A percentile compares a stretch with the other conserved stretches of the same genome.
phyloP scores from a whole-genome alignment of 2,888 invertebrate genomes.

The Dendrolimus pini region DNA sequence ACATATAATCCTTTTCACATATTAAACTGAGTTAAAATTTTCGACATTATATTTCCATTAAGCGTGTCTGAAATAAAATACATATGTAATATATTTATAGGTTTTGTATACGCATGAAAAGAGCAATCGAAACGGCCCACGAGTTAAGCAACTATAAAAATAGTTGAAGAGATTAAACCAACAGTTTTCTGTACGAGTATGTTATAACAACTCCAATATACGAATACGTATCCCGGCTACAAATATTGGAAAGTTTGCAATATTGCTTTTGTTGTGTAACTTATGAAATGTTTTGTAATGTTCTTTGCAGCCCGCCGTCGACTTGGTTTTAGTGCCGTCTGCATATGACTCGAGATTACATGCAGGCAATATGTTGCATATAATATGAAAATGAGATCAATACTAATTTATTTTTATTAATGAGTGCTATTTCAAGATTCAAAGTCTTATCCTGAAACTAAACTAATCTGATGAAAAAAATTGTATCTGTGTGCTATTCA shows the following conservation, averaged over 20 bases:
- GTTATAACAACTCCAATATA: neutral
- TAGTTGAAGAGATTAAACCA: neutral
- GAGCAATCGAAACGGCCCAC: neutral
- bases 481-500: too few species aligned
- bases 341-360: too few species aligned
- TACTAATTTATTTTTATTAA: too few species aligned
- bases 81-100: neutral
- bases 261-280: constrained; percentile 33
- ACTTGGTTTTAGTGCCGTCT: neutral
- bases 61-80: too few species aligned
- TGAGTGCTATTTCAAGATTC: too few species aligned
- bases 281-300: constrained; percentile 21
- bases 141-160: neutral
- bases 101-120: neutral
- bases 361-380: too few species aligned
- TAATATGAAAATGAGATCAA: too few species aligned
- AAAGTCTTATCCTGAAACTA: too few species aligned
- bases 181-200: neutral
- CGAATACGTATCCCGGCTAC: constrained; percentile 15
- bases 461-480: too few species aligned
- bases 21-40: too few species aligned
- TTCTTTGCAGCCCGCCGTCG: constrained; percentile 11
- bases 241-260: constrained; percentile 40
- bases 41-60: too few species aligned
- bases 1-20: too few species aligned